These are phyloP conservation scores for Oxyteleia sp. DNA, from an alignment of 2,888 invertebrate species.

Conservation along the genomic window DNA sequence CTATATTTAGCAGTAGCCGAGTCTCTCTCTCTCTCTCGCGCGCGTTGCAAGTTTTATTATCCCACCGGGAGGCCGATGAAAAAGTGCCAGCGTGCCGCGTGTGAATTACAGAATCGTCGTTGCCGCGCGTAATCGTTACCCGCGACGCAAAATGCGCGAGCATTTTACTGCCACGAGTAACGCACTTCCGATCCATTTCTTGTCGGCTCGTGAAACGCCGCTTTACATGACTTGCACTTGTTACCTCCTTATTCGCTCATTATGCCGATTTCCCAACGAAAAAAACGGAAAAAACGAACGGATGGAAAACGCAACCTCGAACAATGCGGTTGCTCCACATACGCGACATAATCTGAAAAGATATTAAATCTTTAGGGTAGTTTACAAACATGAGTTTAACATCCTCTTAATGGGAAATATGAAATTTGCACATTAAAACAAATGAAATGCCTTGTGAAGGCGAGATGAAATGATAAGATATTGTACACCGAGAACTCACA, in stretches of 20 bases:
- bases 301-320: neutral
- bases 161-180: conserved; percentile 21
- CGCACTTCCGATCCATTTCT: conserved; percentile 45
- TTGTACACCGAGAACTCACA: no score
- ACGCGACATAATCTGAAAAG: no score
- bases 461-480: no score
- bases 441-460: no score
- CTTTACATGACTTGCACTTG: conserved; percentile 11
- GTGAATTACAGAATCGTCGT: conserved; percentile 78
- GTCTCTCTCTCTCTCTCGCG: no score
- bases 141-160: conserved; percentile 16
- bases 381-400: no score
- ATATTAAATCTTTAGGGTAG: no score
- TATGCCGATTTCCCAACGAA: conserved; percentile 10
- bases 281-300: no score
- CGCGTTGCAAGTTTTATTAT: conserved; percentile 78
- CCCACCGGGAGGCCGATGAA: conserved; percentile 78
- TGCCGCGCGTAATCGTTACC: conserved; percentile 69
- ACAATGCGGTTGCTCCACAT: neutral
- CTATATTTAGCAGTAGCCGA: conserved; percentile 68
- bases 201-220: conserved; percentile 19
- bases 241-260: conserved; percentile 20
- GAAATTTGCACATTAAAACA: no score
- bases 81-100: conserved; percentile 77
- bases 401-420: no score